Percentiles rank a stretch among this genome's conserved stretches.
Conservation (phyloP, 2,797 vertebrate species). For the Hapalemur alaotrensis region DNA sequence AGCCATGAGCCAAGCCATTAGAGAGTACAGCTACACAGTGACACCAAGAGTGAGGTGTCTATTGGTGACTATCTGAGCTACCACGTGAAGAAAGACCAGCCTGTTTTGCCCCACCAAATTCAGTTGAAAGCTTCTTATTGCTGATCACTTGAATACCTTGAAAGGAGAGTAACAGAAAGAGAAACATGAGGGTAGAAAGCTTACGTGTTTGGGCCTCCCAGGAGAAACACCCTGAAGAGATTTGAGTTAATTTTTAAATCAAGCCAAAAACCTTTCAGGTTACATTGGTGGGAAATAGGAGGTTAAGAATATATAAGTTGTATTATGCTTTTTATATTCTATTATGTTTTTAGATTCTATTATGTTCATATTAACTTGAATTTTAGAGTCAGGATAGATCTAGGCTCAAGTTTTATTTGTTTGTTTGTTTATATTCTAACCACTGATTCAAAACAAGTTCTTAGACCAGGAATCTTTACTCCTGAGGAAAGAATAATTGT, state of each 20-base stretch:
- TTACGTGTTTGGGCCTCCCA: not conserved
- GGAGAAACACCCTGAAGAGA: not conserved
- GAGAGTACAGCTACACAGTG: not conserved
- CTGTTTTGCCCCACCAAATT: not conserved
- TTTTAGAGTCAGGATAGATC: not conserved
- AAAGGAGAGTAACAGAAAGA: not conserved
- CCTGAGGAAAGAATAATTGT: not conserved
- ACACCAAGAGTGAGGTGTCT: not conserved
- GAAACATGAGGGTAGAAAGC: not conserved
- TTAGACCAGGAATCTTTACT: not conserved
- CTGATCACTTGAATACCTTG: not conserved
- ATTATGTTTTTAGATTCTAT: not conserved
- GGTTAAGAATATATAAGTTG: not conserved
- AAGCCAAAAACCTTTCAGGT: not conserved
- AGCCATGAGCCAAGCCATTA: not conserved
- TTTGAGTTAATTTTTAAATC: slow-evolving; percentile 14
- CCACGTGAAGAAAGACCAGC: not conserved
- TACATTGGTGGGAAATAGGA: not conserved
- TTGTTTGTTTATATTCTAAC: not conserved
- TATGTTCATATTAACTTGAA: not conserved
- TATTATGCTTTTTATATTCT: not conserved
- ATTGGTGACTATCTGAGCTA: not conserved
- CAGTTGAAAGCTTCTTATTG: not conserved
- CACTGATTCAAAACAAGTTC: slow-evolving; percentile 34
- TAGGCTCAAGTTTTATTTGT: not conserved